Evolutionary conservation across 2,113 vertebrate genomes (phyloP).

Genomic region (Platichthys flesus): DNA sequence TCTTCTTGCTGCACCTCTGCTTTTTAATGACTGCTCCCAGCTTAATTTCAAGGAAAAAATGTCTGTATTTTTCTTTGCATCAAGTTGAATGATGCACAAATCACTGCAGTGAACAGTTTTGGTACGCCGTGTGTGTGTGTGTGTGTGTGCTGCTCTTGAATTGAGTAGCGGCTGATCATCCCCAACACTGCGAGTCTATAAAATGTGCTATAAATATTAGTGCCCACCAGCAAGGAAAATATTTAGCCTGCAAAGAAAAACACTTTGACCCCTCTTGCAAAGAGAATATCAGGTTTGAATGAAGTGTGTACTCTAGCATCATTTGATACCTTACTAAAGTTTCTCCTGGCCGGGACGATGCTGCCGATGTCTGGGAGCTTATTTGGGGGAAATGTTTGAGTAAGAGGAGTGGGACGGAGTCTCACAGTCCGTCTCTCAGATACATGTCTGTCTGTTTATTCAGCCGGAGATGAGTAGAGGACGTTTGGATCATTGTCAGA

Average conservation of each 20-base stretch:
- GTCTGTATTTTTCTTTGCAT: conserved; percentile 1
- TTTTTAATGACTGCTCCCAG: background rate
- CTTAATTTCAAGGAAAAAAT: background rate
- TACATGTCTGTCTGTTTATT: conserved; percentile 68
- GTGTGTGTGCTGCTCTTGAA: conserved; percentile 14
- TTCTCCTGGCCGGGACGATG: conserved; percentile 54
- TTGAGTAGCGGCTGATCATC: conserved; percentile 37
- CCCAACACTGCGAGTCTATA: conserved; percentile 70
- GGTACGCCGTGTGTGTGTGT: background rate
- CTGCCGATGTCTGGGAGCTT: conserved; percentile 47
- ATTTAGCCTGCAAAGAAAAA: conserved; percentile 71
- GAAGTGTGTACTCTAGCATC: conserved; percentile 63
- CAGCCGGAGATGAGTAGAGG: conserved; percentile 67
- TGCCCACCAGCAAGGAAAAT: conserved; percentile 77
- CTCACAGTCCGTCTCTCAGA: conserved; percentile 43
- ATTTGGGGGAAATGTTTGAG: conserved; percentile 69
- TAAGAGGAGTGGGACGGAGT: conserved; percentile 39
- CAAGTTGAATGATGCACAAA: background rate
- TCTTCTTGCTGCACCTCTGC: background rate
- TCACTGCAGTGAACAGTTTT: background rate
- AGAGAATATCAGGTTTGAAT: conserved; percentile 68
- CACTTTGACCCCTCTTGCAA: conserved; percentile 48
- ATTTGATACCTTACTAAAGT: conserved; percentile 64
- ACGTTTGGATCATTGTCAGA: conserved; percentile 45
- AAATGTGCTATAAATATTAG: conserved; percentile 83